Evolutionary conservation across 2,888 invertebrate species (phyloP).

Genomic region (Diloba caeruleocephala): DNA sequence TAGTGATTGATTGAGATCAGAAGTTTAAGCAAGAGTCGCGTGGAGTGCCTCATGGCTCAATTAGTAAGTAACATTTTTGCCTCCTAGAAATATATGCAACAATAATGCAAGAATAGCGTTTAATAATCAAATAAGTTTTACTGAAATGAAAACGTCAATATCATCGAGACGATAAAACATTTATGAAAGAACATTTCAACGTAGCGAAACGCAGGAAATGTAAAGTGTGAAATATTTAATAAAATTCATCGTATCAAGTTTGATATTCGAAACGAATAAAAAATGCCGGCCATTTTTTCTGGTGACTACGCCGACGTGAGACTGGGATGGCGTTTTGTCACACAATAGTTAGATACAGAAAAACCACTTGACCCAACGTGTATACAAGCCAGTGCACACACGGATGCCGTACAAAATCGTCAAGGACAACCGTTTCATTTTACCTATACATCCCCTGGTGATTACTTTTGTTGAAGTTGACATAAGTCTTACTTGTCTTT

Average conservation of each 20-base stretch:
- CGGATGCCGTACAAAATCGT: no score
- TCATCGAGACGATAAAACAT: constrained; percentile 7
- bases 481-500: no score
- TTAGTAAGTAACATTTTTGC: background rate
- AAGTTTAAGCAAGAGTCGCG: background rate
- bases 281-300: constrained; percentile 61
- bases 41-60: background rate
- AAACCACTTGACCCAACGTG: no score
- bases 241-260: constrained; percentile 53
- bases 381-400: no score
- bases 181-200: constrained; percentile 9
- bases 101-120: background rate
- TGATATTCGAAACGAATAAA: constrained; percentile 62
- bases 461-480: no score
- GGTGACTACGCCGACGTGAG: constrained; percentile 34
- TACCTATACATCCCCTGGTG: no score
- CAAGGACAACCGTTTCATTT: no score
- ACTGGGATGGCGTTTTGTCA: constrained; percentile 29
- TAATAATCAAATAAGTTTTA: background rate
- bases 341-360: constrained; percentile 5
- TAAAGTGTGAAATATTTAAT: constrained; percentile 56
- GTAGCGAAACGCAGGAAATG: constrained; percentile 14
- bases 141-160: constrained; percentile 1
- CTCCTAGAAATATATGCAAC: background rate
- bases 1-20: background rate